Percentiles rank a stretch among this genome's conserved stretches.
phyloP scores from a whole-genome alignment of 2,797 vertebrate species.

The Alfaro cultratus region DNA sequence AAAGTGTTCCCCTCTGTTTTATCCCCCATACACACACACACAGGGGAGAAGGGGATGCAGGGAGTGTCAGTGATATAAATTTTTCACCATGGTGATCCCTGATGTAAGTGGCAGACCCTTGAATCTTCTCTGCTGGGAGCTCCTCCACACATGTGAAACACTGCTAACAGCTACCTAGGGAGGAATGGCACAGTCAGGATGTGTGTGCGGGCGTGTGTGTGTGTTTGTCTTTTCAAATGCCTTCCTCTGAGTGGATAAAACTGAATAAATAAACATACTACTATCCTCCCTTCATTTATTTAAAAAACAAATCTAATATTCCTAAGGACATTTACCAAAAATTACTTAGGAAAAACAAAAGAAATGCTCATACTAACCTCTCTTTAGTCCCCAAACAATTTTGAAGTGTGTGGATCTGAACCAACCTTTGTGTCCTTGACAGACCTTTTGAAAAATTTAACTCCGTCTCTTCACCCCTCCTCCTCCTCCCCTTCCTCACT shows the following conservation, averaged over 20 bases:
- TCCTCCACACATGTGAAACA: constrained; percentile 67
- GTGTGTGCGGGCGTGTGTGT: constrained; percentile 25
- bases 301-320: neutral
- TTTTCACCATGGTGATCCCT: constrained; percentile 66
- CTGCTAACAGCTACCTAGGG: constrained; percentile 71
- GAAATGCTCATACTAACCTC: neutral
- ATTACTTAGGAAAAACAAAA: neutral
- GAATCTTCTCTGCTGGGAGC: constrained; percentile 59
- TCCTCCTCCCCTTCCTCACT: constrained; percentile 15
- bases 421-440: constrained; percentile 64
- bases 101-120: constrained; percentile 61
- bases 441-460: constrained; percentile 75
- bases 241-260: constrained; percentile 7
- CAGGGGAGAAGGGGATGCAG: constrained; percentile 3
- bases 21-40: constrained; percentile 19
- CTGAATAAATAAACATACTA: constrained; percentile 41
- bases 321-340: neutral
- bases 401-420: constrained; percentile 54
- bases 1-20: constrained; percentile 12
- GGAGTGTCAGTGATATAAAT: constrained; percentile 59
- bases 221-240: constrained; percentile 21
- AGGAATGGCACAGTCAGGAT: constrained; percentile 27
- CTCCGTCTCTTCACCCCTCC: constrained; percentile 22
- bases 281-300: constrained; percentile 8
- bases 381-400: constrained; percentile 29